These are phyloP conservation scores for Cyphomyrus discorhynchus DNA, from an alignment of 2,113 vertebrate genomes.

Conservation along the genomic window DNA sequence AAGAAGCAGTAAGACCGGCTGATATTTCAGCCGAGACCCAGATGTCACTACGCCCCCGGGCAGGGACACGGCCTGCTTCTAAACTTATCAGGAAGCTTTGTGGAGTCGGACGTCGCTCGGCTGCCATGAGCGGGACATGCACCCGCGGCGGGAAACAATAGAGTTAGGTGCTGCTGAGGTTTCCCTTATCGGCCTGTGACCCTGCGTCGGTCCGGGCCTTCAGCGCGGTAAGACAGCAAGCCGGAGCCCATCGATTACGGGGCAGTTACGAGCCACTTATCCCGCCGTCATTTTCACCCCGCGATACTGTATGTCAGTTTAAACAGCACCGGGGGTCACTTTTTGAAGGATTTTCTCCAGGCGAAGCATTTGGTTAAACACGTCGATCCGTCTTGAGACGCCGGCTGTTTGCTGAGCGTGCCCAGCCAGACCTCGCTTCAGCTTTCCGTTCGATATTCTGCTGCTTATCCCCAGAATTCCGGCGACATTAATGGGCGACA, in stretches of 20 bases:
- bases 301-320: not conserved
- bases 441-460: not conserved
- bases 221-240: not conserved
- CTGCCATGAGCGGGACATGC: not conserved
- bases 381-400: not conserved
- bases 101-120: not conserved
- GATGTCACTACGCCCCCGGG: not conserved
- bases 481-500: not conserved
- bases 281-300: not conserved
- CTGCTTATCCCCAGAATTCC: not conserved
- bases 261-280: not conserved
- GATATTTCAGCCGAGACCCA: slow-evolving; percentile 1
- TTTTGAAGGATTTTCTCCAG: not conserved
- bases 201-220: not conserved
- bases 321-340: not conserved
- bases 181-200: not conserved
- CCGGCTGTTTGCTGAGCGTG: not conserved
- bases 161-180: not conserved
- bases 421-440: not conserved
- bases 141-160: not conserved
- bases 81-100: not conserved
- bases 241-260: not conserved
- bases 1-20: not conserved
- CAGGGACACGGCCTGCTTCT: slow-evolving; percentile 1
- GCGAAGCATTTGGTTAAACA: not conserved